Evolutionary conservation across 2,888 invertebrate species (phyloP).

Genomic region (Xestobium rufovillosum): DNA sequence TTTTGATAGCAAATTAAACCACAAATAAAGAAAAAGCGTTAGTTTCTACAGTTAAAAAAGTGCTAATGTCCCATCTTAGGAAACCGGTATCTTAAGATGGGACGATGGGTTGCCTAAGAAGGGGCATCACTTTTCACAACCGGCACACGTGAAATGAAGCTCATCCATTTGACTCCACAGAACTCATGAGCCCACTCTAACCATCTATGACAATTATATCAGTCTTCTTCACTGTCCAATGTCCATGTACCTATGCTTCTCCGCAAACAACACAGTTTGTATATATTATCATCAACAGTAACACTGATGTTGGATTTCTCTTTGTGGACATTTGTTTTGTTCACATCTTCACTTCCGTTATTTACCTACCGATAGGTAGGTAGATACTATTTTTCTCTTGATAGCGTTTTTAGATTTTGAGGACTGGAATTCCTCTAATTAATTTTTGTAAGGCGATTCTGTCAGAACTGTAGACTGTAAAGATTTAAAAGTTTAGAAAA

Average conservation of each 20-base stretch:
- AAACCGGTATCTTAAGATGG: neutral
- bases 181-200: slow-evolving; percentile 2
- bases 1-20: neutral
- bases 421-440: no score
- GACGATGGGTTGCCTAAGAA: neutral
- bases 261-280: neutral
- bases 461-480: no score
- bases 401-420: no score
- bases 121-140: neutral
- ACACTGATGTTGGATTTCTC: neutral
- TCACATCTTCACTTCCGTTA: no score
- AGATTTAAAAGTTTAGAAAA: no score
- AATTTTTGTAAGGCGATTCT: no score
- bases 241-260: no score
- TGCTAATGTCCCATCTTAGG: slow-evolving; percentile 1
- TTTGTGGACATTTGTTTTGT: neutral
- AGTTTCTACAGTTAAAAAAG: neutral
- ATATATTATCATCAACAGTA: neutral
- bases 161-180: slow-evolving; percentile 1
- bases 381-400: no score
- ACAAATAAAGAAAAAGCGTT: neutral
- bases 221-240: neutral
- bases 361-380: no score
- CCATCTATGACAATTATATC: no score
- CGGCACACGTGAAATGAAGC: neutral